Evolutionary conservation across 2,888 invertebrate genomes (phyloP), one percentile per base, ranked within the genome.

Genomic region (Diplolepis rosae): DNA sequence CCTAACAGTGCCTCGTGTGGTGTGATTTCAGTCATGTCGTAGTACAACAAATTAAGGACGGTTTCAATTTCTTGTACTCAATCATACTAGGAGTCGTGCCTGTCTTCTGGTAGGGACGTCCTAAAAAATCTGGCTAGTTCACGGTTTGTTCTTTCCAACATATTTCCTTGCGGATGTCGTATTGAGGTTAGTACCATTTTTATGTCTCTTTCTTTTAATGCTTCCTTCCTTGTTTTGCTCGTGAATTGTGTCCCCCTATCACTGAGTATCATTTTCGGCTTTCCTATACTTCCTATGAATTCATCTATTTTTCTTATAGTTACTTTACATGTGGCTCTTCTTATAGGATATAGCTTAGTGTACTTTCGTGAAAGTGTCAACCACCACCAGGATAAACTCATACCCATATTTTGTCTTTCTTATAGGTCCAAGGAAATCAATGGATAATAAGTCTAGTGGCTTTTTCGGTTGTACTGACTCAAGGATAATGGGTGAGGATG

Each of bases 371-470:
- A n/a, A n/a, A n/a, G n/a, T n/a, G n/a, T 74, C 75, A 6, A 74
- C 65, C 22, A 66, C 65, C 1, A 69, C 72, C 1, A 72, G 39
- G 4, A 76, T 52, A 39, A 72, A 54, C 35, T 65, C 56, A 5
- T 54, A 52, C 0, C 61, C 68, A 1, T 61, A 71, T 2, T 50
- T 35, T 15, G 56, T 51, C 4, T 6, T 61, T 28, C 74, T 72
- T 11, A 75, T 24, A 2, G 76, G 76, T 6, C 75, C 73, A 52
- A 45, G 72, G 54, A 67, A 76, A 66, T 78, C 73, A 9, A 76
- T 73, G 0, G 76, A 73, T 2, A 75, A 22, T 2, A 73, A 27
- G 9, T 78, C 72, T 2, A 28, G 9, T 1, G 69, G 71, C 9
- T 18, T 35, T 13, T 72, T 15, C 2, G 76, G 51, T 15, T 15